These are phyloP conservation scores for Coreoperca whiteheadi DNA, from an alignment of 2,113 vertebrate species.

Conservation along the genomic window DNA sequence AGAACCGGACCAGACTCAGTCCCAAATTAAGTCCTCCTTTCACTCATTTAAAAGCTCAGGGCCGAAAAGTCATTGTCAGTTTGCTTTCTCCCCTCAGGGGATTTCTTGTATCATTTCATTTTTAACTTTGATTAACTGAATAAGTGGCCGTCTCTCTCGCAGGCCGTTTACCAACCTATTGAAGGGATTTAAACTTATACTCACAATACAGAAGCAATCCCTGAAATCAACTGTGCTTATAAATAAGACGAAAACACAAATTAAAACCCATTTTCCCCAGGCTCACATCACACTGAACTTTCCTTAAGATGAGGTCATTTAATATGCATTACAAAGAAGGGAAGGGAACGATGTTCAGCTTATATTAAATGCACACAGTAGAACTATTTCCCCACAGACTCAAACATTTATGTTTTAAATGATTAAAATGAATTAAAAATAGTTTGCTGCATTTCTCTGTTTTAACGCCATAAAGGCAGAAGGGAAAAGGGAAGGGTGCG, in stretches of 20 bases:
- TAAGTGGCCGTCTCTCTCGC: not conserved
- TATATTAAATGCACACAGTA: not conserved
- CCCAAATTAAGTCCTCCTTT: constrained; percentile 23
- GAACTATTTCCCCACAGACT: not conserved
- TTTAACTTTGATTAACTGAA: constrained; percentile 29
- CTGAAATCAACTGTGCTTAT: constrained; percentile 20
- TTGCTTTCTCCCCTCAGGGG: not conserved
- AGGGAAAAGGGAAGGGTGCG: not conserved
- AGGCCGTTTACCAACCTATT: not conserved
- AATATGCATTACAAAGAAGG: constrained; percentile 16
- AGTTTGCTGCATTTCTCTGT: not conserved
- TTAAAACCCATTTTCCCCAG: not conserved
- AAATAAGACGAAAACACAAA: constrained; percentile 1
- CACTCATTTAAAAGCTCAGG: constrained; percentile 25
- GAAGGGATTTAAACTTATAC: constrained; percentile 4
- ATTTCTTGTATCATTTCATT: not conserved
- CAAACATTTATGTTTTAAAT: constrained; percentile 4
- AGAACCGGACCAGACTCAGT: constrained; percentile 28
- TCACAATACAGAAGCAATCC: not conserved
- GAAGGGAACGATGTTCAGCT: not conserved
- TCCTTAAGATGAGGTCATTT: not conserved
- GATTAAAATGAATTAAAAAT: not conserved
- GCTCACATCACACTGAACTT: not conserved
- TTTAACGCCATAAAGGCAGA: not conserved
- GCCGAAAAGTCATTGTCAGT: constrained; percentile 20